These are phyloP conservation scores for Luidia sarsii DNA, from an alignment of 53 echinoderm and acorn worm genomes.

Conservation along the genomic window DNA sequence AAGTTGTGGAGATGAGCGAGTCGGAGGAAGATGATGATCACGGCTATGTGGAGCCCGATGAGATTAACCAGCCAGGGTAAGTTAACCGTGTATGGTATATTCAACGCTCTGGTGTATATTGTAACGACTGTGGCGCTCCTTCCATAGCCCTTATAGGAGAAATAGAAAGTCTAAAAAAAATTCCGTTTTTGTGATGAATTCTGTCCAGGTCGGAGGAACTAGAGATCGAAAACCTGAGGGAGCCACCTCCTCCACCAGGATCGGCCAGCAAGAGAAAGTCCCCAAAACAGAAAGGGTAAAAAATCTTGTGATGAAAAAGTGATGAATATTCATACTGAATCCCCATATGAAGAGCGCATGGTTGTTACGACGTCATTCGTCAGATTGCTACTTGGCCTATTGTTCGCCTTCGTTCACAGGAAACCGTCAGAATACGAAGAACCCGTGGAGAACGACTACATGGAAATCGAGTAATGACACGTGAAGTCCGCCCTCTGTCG, in stretches of 20 bases:
- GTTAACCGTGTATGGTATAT: too few species aligned
- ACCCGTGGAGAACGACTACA: constrained; percentile 12
- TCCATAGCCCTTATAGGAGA: too few species aligned
- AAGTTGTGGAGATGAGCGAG: neutral
- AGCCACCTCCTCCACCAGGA: constrained; percentile 17
- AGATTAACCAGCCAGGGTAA: constrained; percentile 16
- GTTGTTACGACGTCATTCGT: too few species aligned
- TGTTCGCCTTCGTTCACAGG: neutral
- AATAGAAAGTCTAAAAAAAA: too few species aligned
- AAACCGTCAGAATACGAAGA: constrained; percentile 4
- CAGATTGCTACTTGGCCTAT: neutral
- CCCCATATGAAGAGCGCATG: neutral
- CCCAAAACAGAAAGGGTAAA: neutral
- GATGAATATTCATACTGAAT: neutral
- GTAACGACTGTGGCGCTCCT: too few species aligned
- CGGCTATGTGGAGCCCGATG: constrained; percentile 21
- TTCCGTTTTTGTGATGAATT: neutral
- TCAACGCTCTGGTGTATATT: too few species aligned
- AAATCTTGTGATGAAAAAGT: too few species aligned
- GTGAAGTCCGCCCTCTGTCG: constrained; percentile 16
- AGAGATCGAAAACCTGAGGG: constrained; percentile 9
- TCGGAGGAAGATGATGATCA: neutral
- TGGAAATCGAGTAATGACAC: constrained; percentile 19
- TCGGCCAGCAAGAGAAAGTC: neutral
- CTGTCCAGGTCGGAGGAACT: constrained; percentile 1